phyloP scores from a whole-genome alignment of 92 coral and sea anemone species.

The Epizoanthus ramosus region DNA sequence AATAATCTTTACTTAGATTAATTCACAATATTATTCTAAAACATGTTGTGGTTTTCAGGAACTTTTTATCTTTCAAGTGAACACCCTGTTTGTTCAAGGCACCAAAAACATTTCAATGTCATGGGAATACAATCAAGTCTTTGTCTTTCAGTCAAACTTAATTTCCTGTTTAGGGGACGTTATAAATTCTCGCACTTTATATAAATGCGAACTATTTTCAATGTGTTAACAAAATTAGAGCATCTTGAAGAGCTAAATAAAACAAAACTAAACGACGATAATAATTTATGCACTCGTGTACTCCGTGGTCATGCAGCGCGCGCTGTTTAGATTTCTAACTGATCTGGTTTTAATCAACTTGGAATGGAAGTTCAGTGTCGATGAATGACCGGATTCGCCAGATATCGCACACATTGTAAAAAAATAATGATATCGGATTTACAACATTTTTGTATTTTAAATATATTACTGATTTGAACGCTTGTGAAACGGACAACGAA shows the following conservation, averaged over 20 bases:
- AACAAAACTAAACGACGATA: constrained; percentile 31
- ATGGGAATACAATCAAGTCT: constrained; percentile 18
- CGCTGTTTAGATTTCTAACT: not conserved
- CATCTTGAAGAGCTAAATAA: constrained; percentile 23
- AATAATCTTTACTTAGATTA: constrained; percentile 2
- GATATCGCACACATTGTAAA: not conserved
- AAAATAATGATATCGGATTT: constrained; percentile 1
- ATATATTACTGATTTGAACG: not conserved
- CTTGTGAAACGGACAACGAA: not conserved
- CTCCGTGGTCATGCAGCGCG: not conserved
- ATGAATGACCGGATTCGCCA: not conserved
- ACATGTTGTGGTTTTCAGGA: not conserved
- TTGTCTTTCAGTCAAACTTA: constrained; percentile 17
- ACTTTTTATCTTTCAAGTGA: not conserved
- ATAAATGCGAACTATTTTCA: constrained; percentile 29
- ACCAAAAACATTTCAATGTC: constrained; percentile 32
- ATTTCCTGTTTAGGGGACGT: constrained; percentile 24
- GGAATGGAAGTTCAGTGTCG: not conserved
- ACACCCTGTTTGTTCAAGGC: constrained; percentile 17
- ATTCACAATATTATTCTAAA: not conserved
- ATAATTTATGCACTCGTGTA: not conserved
- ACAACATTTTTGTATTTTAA: constrained; percentile 18
- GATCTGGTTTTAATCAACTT: not conserved
- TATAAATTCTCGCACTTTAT: constrained; percentile 29
- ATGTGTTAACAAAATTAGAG: constrained; percentile 33